phyloP scores from a whole-genome alignment of 2,888 invertebrate species.

The Epirrhoe alternata region DNA sequence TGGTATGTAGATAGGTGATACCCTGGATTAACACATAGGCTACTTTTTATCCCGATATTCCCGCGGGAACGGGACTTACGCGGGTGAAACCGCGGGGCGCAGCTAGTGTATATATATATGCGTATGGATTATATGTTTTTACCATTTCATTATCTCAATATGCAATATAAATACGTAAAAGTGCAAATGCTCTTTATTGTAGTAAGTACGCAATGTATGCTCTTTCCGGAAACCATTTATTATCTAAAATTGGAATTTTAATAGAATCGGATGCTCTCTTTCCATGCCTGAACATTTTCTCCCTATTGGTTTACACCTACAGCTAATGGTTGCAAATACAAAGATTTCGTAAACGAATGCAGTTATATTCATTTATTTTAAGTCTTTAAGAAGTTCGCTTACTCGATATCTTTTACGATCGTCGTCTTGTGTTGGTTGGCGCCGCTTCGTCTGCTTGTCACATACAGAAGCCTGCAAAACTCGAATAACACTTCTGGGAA shows the following conservation, averaged over 20 bases:
- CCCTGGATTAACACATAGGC: too few relatives aligned
- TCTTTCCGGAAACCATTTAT: conserved; percentile 14
- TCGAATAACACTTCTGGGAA: conserved; percentile 51
- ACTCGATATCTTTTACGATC: conserved; percentile 61
- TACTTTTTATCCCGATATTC: too few relatives aligned
- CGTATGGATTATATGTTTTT: too few relatives aligned
- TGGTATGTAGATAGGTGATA: too few relatives aligned
- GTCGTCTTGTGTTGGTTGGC: conserved; percentile 59
- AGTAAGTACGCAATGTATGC: background rate
- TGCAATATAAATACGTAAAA: too few relatives aligned
- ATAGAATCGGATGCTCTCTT: conserved; percentile 13
- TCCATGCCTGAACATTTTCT: conserved; percentile 3
- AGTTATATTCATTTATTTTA: conserved; percentile 50
- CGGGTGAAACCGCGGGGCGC: too few relatives aligned
- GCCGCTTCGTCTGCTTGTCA: conserved; percentile 63
- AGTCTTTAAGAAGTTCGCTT: conserved; percentile 49
- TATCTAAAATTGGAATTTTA: conserved; percentile 4
- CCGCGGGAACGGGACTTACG: too few relatives aligned
- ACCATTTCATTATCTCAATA: background rate
- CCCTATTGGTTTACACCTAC: conserved; percentile 8
- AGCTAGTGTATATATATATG: too few relatives aligned
- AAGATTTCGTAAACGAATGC: conserved; percentile 46
- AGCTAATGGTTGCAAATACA: background rate
- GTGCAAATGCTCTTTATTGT: background rate
- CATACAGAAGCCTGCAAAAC: conserved; percentile 32